Evolutionary conservation across 2,888 invertebrate species (phyloP).

Genomic region (Nymphalis urticae): DNA sequence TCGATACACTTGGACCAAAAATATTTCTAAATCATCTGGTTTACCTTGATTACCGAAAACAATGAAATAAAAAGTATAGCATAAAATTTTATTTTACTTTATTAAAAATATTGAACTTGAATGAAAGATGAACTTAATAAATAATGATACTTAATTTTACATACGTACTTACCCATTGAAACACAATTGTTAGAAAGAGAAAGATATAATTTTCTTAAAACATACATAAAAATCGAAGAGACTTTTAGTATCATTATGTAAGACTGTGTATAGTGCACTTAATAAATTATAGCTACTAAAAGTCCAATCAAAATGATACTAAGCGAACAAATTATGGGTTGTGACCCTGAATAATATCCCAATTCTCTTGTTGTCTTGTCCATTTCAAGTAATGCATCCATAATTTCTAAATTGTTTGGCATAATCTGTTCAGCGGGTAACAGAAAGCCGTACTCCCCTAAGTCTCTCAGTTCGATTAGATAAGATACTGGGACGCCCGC

Average conservation of each 20-base stretch:
- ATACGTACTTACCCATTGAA: no score
- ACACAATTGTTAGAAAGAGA: no score
- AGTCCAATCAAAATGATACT: constrained; percentile 43
- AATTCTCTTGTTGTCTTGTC: constrained; percentile 58
- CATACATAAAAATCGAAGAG: not conserved
- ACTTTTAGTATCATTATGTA: no score
- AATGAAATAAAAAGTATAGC: no score
- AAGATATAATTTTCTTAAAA: not conserved
- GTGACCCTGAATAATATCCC: constrained; percentile 51
- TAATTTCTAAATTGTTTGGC: constrained; percentile 81
- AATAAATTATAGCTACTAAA: constrained; percentile 33
- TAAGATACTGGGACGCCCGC: constrained; percentile 78
- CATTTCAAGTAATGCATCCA: constrained; percentile 79
- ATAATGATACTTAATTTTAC: no score
- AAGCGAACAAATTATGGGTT: constrained; percentile 42
- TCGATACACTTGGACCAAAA: no score
- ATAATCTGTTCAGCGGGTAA: constrained; percentile 78
- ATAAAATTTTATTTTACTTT: no score
- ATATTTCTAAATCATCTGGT: no score
- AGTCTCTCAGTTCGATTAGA: constrained; percentile 83
- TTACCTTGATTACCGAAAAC: no score
- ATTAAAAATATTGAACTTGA: not conserved
- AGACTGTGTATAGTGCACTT: not conserved
- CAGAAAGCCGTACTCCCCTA: constrained; percentile 80
- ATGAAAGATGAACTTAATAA: no score